phyloP scores from a whole-genome alignment of 1,140 invertebrate species.

The Brachionus koreanus region DNA sequence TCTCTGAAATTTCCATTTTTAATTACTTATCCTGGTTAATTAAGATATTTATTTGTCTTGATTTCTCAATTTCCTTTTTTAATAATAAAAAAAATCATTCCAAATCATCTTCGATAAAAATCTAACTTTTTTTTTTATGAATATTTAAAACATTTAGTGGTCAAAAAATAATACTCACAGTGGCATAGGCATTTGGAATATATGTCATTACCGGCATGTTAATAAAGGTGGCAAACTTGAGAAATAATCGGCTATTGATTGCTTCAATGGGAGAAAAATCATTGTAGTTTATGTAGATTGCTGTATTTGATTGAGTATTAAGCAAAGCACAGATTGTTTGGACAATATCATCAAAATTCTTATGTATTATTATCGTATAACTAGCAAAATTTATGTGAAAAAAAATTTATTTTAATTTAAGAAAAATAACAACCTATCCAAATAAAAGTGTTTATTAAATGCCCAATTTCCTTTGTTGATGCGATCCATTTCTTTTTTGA shows the following conservation, averaged over 20 bases:
- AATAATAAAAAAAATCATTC: too few relatives aligned
- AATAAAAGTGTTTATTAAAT: constrained; percentile 33
- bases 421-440: constrained; percentile 22
- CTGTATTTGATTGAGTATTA: constrained; percentile 32
- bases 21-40: too few relatives aligned
- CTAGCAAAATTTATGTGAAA: not conserved
- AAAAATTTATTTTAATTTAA: not conserved
- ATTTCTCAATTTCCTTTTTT: not conserved
- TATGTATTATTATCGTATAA: constrained; percentile 42
- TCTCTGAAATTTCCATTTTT: too few relatives aligned
- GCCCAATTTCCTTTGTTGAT: constrained; percentile 26
- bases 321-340: constrained; percentile 25
- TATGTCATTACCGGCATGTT: constrained; percentile 43
- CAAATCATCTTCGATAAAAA: too few relatives aligned
- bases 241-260: constrained; percentile 27
- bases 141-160: not conserved
- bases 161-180: not conserved
- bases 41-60: not conserved
- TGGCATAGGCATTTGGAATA: constrained; percentile 40
- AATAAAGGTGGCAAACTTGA: constrained; percentile 5
- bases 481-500: constrained; percentile 40
- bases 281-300: constrained; percentile 39
- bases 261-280: constrained; percentile 39
- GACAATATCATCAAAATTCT: constrained; percentile 39
- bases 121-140: too few relatives aligned